Percentiles rank a stretch among this genome's conserved stretches.
phyloP scores from a whole-genome alignment of 2,113 vertebrate genomes.

The Canis aureus region DNA sequence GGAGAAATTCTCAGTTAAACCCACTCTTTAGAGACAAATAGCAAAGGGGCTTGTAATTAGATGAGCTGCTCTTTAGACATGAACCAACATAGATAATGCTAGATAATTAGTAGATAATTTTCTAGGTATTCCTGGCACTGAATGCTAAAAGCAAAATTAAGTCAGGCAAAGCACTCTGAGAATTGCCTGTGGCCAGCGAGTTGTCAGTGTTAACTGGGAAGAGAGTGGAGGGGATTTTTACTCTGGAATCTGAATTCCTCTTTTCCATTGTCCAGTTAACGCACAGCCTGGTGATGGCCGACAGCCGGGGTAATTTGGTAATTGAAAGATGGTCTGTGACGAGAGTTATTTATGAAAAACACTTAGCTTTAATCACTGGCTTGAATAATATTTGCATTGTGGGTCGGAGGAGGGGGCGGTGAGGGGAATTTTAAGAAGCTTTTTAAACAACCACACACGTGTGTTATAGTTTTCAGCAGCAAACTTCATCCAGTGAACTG shows the following conservation, averaged over 20 bases:
- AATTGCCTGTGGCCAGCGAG: constrained; percentile 86
- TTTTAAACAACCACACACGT: not conserved
- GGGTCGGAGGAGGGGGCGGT: not conserved
- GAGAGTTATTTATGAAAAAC: not conserved
- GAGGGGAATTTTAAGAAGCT: not conserved
- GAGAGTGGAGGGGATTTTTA: constrained; percentile 4
- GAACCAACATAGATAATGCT: constrained; percentile 93
- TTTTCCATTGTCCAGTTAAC: constrained; percentile 23
- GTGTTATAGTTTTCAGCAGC: not conserved
- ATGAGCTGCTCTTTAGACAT: constrained; percentile 90
- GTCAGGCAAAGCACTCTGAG: constrained; percentile 87
- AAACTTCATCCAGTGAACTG: not conserved
- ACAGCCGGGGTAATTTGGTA: not conserved
- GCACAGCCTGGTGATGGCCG: not conserved
- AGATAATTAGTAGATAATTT: constrained; percentile 95
- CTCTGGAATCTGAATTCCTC: constrained; percentile 9
- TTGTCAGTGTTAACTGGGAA: constrained; percentile 83
- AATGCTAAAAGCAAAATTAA: constrained; percentile 86
- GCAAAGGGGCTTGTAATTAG: constrained; percentile 91
- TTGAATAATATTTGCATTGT: not conserved
- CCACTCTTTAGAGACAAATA: constrained; percentile 87
- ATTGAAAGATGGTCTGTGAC: not conserved
- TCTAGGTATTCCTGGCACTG: constrained; percentile 91
- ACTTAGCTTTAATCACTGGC: not conserved
- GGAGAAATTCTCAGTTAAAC: constrained; percentile 91